Evolutionary conservation across 2,888 invertebrate genomes (phyloP), one percentile per base, ranked within the genome.

Genomic region (Phasia obesa): DNA sequence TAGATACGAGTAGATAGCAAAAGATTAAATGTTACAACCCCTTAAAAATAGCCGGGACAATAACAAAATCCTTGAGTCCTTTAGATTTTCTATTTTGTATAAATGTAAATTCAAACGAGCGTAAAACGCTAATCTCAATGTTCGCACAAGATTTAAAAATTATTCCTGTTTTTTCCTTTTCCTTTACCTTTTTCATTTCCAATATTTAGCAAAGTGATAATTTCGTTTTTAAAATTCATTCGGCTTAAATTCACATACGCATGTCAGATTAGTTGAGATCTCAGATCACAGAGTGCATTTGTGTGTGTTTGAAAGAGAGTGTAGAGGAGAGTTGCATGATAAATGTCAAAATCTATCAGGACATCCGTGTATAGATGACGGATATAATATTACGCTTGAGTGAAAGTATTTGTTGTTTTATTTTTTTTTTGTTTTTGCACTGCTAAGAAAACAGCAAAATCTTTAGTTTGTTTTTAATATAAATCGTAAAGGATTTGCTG

Each of bases 81-180:
- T 62, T 55, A 25, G 7, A 44, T 38, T 47, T 31, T 4, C n/a
- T 64, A 38, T 3, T 47, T 35, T 4, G 4, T 27, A 25, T 53
- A 76, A 89, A 89, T 89, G 85, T 88, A 90, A 88, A 90, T 87
- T 89, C 90, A 90, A 90, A 87, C 90, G 90, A 90, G 89, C 90
- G 89, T 90, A 88, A 90, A 90, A 89, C 90, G 90, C 88, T 90
- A 90, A 90, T 90, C 90, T 84, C 57, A 23, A 86, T 57, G 77
- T 87, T 86, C 84, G 86, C 88, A 86, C 87, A 88, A 83, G 85
- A 44, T 60, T 76, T 78, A 31, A 44, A 64, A 64, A 47, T 62
- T 51, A 64, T 81, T 81, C 80, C 70, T 53, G 44, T 73, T 25
- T 31, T 59, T 21, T 57, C 2, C 2, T 25, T 13, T 44, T 51